Percentiles rank a stretch among this genome's conserved stretches.
Conservation (phyloP, 2,113 vertebrate genomes). For the Scophthalmus maximus region DNA sequence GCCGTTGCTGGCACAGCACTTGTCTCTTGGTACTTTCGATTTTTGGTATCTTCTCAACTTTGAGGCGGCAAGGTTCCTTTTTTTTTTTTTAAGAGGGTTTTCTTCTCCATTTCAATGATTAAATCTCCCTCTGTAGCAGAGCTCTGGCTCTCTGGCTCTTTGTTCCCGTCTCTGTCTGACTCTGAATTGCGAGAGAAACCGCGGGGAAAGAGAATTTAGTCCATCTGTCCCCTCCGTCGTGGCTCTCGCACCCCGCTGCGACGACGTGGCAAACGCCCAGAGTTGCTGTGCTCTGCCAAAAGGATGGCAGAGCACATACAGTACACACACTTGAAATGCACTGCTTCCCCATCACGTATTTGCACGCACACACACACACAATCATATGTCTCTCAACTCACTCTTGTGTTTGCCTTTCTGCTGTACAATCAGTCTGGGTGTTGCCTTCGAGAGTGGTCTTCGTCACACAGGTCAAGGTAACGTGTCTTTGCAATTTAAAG, state of each 20-base stretch:
- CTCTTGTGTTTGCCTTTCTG: conserved; percentile 11
- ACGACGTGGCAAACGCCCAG: conserved; percentile 73
- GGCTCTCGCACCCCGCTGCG: conserved; percentile 69
- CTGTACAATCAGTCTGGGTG: conserved; percentile 10
- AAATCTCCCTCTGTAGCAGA: conserved; percentile 60
- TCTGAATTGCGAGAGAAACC: conserved; percentile 67
- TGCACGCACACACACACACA: background rate
- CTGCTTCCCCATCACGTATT: conserved; percentile 7
- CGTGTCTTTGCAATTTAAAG: conserved; percentile 1
- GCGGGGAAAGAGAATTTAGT: conserved; percentile 67
- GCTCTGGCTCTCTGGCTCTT: conserved; percentile 53
- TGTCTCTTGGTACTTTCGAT: conserved; percentile 60
- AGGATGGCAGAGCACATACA: conserved; percentile 44
- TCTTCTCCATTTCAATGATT: conserved; percentile 71
- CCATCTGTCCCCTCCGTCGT: conserved; percentile 78
- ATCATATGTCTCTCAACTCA: conserved; percentile 4
- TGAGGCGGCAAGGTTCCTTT: conserved; percentile 55
- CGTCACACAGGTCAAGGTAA: conserved; percentile 22
- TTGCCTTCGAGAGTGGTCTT: background rate
- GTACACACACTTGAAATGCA: conserved; percentile 31
- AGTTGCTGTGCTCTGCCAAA: conserved; percentile 63
- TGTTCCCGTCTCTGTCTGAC: conserved; percentile 61
- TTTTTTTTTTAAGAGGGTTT: conserved; percentile 49
- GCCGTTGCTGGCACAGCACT: conserved; percentile 54
- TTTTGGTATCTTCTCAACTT: conserved; percentile 68